phyloP scores from a whole-genome alignment of 2,888 invertebrate species.

The Camponotus fellah region DNA sequence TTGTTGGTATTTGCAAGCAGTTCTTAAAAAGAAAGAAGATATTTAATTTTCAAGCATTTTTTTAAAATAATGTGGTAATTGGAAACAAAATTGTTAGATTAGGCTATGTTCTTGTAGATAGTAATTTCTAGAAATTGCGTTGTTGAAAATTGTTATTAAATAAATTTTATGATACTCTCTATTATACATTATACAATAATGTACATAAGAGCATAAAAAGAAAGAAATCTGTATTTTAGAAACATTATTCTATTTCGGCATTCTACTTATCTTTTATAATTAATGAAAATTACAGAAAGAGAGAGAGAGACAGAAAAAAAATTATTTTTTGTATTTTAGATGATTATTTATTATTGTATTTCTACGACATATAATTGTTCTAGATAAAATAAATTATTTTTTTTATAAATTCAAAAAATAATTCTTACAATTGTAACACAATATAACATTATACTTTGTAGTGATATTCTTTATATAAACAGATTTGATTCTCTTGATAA shows the following conservation, averaged over 20 bases:
- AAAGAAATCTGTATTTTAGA: constrained; percentile 72
- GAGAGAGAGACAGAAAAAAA: constrained; percentile 60
- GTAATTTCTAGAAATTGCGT: constrained; percentile 76
- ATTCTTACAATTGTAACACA: constrained; percentile 57
- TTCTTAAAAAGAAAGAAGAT: constrained; percentile 48
- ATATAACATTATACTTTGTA: neutral
- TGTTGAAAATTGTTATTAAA: constrained; percentile 76
- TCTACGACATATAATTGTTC: constrained; percentile 62
- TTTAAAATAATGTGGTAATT: constrained; percentile 62
- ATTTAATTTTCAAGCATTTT: constrained; percentile 60
- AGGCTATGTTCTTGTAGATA: constrained; percentile 77
- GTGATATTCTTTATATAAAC: constrained; percentile 17
- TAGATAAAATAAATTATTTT: constrained; percentile 64
- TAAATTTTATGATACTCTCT: constrained; percentile 68
- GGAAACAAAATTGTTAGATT: constrained; percentile 64
- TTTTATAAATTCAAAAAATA: constrained; percentile 66
- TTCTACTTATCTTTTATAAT: constrained; percentile 69
- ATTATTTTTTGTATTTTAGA: constrained; percentile 67
- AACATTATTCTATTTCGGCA: constrained; percentile 65
- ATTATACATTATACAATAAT: constrained; percentile 67
- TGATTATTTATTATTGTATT: constrained; percentile 67
- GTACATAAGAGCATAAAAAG: constrained; percentile 68
- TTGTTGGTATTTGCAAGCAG: constrained; percentile 63
- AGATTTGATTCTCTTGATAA: constrained; percentile 57
- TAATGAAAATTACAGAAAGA: constrained; percentile 54